phyloP scores from a whole-genome alignment of 1,140 invertebrate species.

The Mylabris phalerata region DNA sequence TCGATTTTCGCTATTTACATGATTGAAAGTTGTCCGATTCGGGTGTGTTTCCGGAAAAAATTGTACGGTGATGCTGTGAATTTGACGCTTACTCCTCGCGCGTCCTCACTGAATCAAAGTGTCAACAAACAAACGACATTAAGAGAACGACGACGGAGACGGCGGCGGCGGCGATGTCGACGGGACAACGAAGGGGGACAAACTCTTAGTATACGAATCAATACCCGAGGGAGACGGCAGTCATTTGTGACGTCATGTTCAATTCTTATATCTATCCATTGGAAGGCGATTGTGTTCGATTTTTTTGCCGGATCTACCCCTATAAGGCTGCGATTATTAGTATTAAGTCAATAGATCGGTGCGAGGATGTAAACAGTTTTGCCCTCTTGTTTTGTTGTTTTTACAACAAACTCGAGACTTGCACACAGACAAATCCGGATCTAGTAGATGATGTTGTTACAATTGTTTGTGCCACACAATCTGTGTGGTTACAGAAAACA shows the following conservation, averaged over 20 bases:
- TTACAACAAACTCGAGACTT: too few relatives aligned
- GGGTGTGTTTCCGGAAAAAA: conserved; percentile 5
- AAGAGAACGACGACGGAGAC: background rate
- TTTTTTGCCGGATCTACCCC: too few relatives aligned
- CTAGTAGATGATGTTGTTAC: background rate
- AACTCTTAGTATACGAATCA: conserved; percentile 6
- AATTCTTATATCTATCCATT: conserved; percentile 7
- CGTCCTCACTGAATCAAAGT: conserved; percentile 27
- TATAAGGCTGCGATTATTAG: too few relatives aligned
- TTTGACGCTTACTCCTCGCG: conserved; percentile 5
- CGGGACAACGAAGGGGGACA: conserved; percentile 12
- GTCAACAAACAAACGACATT: conserved; percentile 26
- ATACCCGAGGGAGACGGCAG: conserved; percentile 15
- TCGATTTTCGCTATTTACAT: too few relatives aligned
- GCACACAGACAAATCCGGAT: too few relatives aligned
- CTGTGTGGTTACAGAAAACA: background rate
- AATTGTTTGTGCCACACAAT: conserved; percentile 10
- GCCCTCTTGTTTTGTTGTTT: too few relatives aligned
- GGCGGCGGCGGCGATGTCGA: background rate
- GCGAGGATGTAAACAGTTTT: too few relatives aligned
- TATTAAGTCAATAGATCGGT: too few relatives aligned
- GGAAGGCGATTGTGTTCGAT: too few relatives aligned
- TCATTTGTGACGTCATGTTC: conserved; percentile 16
- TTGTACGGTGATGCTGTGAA: background rate
- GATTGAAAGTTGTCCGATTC: too few relatives aligned